Conservation (phyloP, 1,140 invertebrate genomes). For the Copidosoma floridanum region DNA sequence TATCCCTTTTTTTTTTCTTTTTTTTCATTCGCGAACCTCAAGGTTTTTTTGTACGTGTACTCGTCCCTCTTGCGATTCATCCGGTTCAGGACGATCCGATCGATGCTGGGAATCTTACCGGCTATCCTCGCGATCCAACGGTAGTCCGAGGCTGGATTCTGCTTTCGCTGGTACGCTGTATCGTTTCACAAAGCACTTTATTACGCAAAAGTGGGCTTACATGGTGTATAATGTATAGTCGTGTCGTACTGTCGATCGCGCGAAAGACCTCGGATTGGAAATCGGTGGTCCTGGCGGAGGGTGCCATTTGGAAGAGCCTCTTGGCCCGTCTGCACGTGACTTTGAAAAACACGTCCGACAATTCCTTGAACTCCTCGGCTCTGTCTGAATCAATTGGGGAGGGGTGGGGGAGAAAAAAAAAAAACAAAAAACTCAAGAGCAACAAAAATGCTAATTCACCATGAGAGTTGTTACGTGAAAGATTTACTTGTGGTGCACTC, state of each 20-base stretch:
- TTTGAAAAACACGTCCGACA: conserved; percentile 61
- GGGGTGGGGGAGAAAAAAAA: not conserved
- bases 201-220: too few relatives aligned
- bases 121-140: conserved; percentile 48
- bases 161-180: conserved; percentile 53
- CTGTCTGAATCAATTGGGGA: conserved; percentile 37
- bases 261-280: conserved; percentile 60
- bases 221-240: conserved; percentile 54
- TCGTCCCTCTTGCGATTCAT: conserved; percentile 79
- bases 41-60: conserved; percentile 75
- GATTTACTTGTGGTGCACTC: conserved; percentile 68
- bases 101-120: conserved; percentile 39
- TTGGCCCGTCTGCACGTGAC: conserved; percentile 60
- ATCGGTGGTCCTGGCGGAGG: conserved; percentile 62
- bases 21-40: conserved; percentile 58
- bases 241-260: conserved; percentile 48
- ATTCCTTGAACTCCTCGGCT: conserved; percentile 54
- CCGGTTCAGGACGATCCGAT: conserved; percentile 64
- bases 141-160: conserved; percentile 44
- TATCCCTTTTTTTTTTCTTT: not conserved
- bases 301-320: conserved; percentile 65
- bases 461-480: too few relatives aligned
- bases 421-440: not conserved
- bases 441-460: too few relatives aligned
- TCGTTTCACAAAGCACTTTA: too few relatives aligned